Base-by-base conservation (phyloP, 64 coral and sea anemone genomes). In the Montipora foliosa region DNA sequence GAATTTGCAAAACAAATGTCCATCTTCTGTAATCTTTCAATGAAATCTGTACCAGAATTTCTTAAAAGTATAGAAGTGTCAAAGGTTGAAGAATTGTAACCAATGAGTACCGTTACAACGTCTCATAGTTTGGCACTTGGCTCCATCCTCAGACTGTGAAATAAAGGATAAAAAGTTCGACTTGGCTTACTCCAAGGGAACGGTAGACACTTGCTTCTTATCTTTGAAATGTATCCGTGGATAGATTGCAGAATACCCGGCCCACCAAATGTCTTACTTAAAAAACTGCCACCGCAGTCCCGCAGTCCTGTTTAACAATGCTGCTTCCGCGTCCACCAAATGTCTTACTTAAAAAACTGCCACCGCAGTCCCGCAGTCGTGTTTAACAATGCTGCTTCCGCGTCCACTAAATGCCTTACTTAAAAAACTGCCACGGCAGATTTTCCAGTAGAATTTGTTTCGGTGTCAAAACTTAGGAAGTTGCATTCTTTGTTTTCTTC, bases 391-490 rank as follows among this genome's bases (percentile, higher is more conserved):
- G 37, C 37, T 37, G 37, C 37, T 37, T 37, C 37, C 37, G 37
- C 37, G 37, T 37, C 37, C 37, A 37, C 37, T 37, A 37, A 37
- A 37, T 37, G 37, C 37, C 37, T 37, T 37, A 37, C 37, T 37
- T 37, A 37, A 37, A 37, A 37, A 37, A 37, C 37, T 37, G 37
- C 37, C 60, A 84, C 67, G 21, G 90, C 90, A 6, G 79, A 51
- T 74, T 89, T 84, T 47, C 93, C 93, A 24, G 83, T 83, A 1
- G 83, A 83, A 75, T 59, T 86, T 75, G 87, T 89, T 57, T 89
- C 87, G 3, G 22, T 75, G 52, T 89, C 87, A 57, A 89, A 89
- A 45, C 77, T 45, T 12, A 89, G 17, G 55, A 89, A 37, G 19
- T 89, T 89, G 58, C 72, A 90, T 8, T 22, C 48, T 70, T 91